A percentile compares a stretch with the other conserved stretches of the same genome.
Evolutionary conservation across 2,888 invertebrate species (phyloP).

Genomic region (Plebejus argus): DNA sequence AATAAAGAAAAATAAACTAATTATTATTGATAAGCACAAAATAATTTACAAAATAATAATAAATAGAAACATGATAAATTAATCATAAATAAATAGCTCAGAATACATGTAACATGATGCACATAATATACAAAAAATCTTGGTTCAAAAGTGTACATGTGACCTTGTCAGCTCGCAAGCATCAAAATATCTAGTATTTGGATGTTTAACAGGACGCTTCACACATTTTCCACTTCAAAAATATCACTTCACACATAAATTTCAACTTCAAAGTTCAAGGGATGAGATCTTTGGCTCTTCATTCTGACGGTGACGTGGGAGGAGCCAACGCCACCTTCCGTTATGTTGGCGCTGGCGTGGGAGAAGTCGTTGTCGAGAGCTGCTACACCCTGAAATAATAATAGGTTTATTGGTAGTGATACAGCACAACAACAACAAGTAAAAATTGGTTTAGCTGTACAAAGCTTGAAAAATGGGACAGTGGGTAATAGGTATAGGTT

Average conservation of each 20-base stretch:
- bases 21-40: background rate
- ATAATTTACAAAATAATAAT: background rate
- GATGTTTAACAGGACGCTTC: no score
- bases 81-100: background rate
- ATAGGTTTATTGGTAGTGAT: background rate
- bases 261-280: slow-evolving; percentile 73
- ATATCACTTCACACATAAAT: slow-evolving; percentile 59
- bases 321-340: slow-evolving; percentile 68
- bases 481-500: no score
- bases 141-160: no score
- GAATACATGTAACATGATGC: background rate
- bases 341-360: slow-evolving; percentile 72
- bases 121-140: no score
- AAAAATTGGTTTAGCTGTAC: background rate
- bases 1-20: background rate
- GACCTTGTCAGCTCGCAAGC: no score
- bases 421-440: background rate
- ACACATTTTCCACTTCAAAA: no score
- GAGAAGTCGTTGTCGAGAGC: slow-evolving; percentile 74
- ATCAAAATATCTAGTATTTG: no score
- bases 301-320: slow-evolving; percentile 68
- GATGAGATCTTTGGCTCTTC: slow-evolving; percentile 74
- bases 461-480: no score
- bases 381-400: slow-evolving; percentile 65
- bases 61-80: background rate